Percentiles rank a stretch among this genome's conserved stretches.
Evolutionary conservation across 2,888 invertebrate genomes (phyloP).

Genomic region (Tribolium freemani): DNA sequence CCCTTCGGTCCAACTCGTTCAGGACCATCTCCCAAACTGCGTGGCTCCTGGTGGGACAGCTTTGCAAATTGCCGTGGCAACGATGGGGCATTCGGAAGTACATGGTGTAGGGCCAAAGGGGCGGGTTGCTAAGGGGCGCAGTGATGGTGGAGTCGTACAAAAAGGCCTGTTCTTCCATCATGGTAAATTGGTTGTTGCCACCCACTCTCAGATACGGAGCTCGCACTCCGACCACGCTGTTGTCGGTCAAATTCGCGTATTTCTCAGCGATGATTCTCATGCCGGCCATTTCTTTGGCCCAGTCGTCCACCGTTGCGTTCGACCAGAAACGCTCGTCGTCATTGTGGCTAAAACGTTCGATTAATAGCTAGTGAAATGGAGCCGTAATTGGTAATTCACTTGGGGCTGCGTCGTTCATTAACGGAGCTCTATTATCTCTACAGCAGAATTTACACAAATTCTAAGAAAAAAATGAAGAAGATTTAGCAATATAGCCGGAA

Average conservation of each 20-base stretch:
- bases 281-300: constrained; percentile 96
- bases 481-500: too few species aligned
- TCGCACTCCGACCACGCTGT: constrained; percentile 91
- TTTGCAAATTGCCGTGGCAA: constrained; percentile 93
- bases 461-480: too few species aligned
- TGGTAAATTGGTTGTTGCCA: constrained; percentile 96
- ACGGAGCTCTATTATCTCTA: too few species aligned
- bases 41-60: constrained; percentile 91
- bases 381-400: too few species aligned
- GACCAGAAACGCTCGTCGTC: constrained; percentile 95
- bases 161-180: constrained; percentile 98
- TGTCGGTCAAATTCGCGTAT: constrained; percentile 90
- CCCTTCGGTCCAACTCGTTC: constrained; percentile 93
- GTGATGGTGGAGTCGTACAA: constrained; percentile 96
- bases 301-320: constrained; percentile 91
- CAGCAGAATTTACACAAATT: too few species aligned
- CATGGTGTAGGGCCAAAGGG: constrained; percentile 98
- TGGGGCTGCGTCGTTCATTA: too few species aligned
- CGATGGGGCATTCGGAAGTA: constrained; percentile 97
- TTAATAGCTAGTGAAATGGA: too few species aligned
- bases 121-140: constrained; percentile 90
- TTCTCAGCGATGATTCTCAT: constrained; percentile 93
- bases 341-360: constrained; percentile 78
- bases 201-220: constrained; percentile 93
- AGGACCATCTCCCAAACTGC: constrained; percentile 98